Evolutionary conservation across 1,140 invertebrate species (phyloP), one percentile per base, ranked within the genome.

Genomic region (Drosophila burlai): DNA sequence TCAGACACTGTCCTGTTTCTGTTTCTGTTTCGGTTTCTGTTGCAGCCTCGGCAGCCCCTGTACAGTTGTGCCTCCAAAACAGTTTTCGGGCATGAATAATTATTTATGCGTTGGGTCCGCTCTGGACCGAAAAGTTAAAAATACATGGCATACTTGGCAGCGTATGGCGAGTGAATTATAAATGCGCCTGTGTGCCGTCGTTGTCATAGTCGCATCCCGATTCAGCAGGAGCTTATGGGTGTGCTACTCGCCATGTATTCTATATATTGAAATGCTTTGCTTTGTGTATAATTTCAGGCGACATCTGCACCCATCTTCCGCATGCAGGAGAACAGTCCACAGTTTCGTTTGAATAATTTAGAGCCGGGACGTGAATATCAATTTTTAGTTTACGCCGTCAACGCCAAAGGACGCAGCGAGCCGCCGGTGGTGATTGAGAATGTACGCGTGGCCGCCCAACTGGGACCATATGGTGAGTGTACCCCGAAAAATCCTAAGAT

Each of bases 381-480:
- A 69, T 93, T 96, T 50, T 93, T 94, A 43, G 94, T 97, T 68
- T 96, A 96, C 82, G 95, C 96, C 47, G 94, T 95, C 66, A 97
- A 97, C 91, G 94, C 94, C 40, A 96, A 95, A 78, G 96, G 96
- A 40, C 94, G 94, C 55, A 96, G 96, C 89, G 94, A 95, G 29
- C 94, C 95, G 55, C 95, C 95, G 0, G 94, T 95, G 18, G 92
- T 95, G 52, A 92, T 96, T 69, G 93, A 95, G 63, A 94, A 94
- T 73, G 93, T 96, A 43, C 92, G 94, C 34, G 93, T 95, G 11
- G 79, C 89, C n/a, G 93, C 94, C 55, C 71, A 93, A 46, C 87
- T 94, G 65, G 93, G 93, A 80, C 92, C 92, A 83, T 92, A 93
- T 91, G 92, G 92, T 93, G 84, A 91, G 91, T 91, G 71, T 16